Conservation (phyloP, 2,888 invertebrate genomes). For the Gasteruption jaculator region DNA sequence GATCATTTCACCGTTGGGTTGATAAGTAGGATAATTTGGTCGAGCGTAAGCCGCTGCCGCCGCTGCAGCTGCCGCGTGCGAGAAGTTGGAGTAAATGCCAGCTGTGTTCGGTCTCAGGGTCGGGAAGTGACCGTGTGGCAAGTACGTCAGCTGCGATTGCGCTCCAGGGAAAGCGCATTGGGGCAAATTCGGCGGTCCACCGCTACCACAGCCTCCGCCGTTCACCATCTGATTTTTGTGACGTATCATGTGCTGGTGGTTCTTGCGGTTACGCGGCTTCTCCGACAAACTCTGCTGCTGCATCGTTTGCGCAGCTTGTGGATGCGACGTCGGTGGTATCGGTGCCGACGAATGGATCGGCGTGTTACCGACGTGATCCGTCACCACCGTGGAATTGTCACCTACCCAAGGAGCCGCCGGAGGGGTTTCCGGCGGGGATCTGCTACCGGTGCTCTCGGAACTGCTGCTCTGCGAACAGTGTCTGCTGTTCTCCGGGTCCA, state of each 20-base stretch:
- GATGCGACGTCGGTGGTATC: constrained; percentile 47
- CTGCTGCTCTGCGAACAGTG: constrained; percentile 56
- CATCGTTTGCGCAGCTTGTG: constrained; percentile 44
- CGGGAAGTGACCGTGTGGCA: constrained; percentile 47
- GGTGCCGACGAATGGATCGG: constrained; percentile 51
- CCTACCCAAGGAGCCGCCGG: constrained; percentile 52
- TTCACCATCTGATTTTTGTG: constrained; percentile 47
- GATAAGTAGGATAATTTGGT: constrained; percentile 51
- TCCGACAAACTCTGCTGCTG: constrained; percentile 30
- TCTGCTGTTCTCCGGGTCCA: constrained; percentile 54
- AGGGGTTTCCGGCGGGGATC: constrained; percentile 60
- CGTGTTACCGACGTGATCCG: constrained; percentile 30
- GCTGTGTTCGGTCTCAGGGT: constrained; percentile 40
- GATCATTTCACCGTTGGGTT: constrained; percentile 57
- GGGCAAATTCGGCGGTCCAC: constrained; percentile 35
- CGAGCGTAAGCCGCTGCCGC: constrained; percentile 44
- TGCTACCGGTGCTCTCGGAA: constrained; percentile 54
- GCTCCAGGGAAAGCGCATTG: constrained; percentile 44
- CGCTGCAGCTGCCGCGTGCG: too few species aligned
- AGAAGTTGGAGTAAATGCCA: constrained; percentile 46
- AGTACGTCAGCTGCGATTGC: constrained; percentile 37
- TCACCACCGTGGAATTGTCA: constrained; percentile 30
- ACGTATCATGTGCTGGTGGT: constrained; percentile 40
- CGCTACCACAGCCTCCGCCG: constrained; percentile 40
- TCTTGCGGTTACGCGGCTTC: constrained; percentile 39